Conservation (phyloP, 2,888 invertebrate genomes). For the Rhogogaster chlorosoma region DNA sequence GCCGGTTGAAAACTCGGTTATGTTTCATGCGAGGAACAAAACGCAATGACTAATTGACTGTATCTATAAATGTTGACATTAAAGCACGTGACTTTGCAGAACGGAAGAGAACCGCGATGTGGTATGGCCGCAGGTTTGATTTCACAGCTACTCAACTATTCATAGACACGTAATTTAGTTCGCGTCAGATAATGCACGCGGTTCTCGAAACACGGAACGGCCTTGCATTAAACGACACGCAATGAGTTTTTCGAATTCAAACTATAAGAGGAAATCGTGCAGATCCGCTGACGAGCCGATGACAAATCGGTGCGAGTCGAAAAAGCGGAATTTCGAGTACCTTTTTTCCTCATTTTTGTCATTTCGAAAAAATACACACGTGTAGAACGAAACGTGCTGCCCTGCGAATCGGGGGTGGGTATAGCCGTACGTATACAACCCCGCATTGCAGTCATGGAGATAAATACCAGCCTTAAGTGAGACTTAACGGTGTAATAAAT, state of each 20-base stretch:
- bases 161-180: conserved; percentile 27
- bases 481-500: conserved; percentile 73
- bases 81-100: not conserved
- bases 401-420: too few relatives aligned
- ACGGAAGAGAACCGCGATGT: not conserved
- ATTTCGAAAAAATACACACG: not conserved
- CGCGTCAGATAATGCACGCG: conserved; percentile 23
- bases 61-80: not conserved
- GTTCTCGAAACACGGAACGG: not conserved
- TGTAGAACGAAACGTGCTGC: too few relatives aligned
- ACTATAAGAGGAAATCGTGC: not conserved
- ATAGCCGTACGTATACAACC: not conserved
- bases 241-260: not conserved
- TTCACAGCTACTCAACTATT: conserved; percentile 32
- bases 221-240: not conserved
- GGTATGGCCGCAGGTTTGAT: not conserved
- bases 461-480: conserved; percentile 64
- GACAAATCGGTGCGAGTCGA: not conserved
- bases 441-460: conserved; percentile 60
- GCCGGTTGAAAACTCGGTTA: not conserved
- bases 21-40: not conserved
- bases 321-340: not conserved
- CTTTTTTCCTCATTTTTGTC: not conserved
- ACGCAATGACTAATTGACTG: not conserved
- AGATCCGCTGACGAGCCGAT: not conserved